Base-by-base conservation (phyloP, 64 coral and sea anemone species). In the Actinia tenebrosa region DNA sequence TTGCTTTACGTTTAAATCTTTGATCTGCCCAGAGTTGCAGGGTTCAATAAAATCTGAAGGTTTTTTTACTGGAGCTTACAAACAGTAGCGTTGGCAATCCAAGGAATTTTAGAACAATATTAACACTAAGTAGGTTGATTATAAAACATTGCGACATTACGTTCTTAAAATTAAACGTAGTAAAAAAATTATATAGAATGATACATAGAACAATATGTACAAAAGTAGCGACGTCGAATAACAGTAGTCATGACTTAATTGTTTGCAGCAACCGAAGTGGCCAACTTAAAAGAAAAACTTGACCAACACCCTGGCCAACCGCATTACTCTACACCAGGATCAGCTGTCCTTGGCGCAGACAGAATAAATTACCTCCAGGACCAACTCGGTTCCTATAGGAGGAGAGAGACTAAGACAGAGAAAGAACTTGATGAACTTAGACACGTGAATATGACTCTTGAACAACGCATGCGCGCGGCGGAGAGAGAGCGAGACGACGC, bases 311-410 rank as follows among this genome's bases (percentile, higher is more conserved):
- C 89, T 86, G 87, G 78, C 6, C 88, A 72, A 44, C 22, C 83
- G 60, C 87, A 86, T 66, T 77, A 92, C 60, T 64, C 72, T 15
- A 55, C 54, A 17, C 88, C 89, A 56, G 97, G 97, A 37, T 89
- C 97, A 59, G 97, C 97, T 4, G 78, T 84, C 9, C 59, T 99
- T 62, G 97, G 97, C 10, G 93, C 97, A 30, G 97, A 99, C 14
- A 92, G 94, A 92, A 99, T 99, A 89, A 87, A 79, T 62, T 90
- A 99, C 62, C 89, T 99, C 66, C 93, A 94, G 72, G 81, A 90
- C 22, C 93, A 99, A 80, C 79, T 99, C 56, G 89, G 90, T 16
- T 83, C 78, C 11, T 46, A 95, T 7, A 90, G 84, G 78, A 95
- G 87, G 30, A 89, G 88, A 72, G 93, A 95, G 80, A 95, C 69